These are phyloP conservation scores for Camponotus vicinus DNA, from an alignment of 1,140 invertebrate genomes.

Conservation along the genomic window DNA sequence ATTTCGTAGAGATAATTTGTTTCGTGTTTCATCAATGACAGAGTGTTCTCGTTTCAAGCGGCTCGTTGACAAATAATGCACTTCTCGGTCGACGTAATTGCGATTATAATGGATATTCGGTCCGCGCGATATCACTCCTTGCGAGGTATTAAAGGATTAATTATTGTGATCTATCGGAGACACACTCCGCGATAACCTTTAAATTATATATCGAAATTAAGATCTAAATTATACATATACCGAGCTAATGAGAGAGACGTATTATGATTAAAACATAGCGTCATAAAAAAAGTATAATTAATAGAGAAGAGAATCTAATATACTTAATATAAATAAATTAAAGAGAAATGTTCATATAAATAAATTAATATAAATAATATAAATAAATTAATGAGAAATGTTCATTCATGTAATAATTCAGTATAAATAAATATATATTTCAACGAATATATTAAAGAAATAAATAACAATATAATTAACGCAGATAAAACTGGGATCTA, in stretches of 20 bases:
- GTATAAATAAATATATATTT: background rate
- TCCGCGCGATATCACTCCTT: conserved; percentile 16
- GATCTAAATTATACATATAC: no score
- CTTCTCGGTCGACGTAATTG: conserved; percentile 6
- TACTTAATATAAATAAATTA: background rate
- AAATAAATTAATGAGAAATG: background rate
- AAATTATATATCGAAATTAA: background rate
- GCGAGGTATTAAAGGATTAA: conserved; percentile 26
- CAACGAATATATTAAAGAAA: background rate
- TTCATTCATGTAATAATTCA: background rate
- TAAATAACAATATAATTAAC: background rate
- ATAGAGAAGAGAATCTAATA: background rate
- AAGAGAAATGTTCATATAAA: background rate
- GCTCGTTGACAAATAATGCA: conserved; percentile 33
- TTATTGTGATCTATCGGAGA: conserved; percentile 23
- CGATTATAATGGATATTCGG: background rate
- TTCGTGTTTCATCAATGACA: background rate
- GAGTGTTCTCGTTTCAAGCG: background rate
- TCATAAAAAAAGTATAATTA: background rate
- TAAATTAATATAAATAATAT: no score
- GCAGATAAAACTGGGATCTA: background rate
- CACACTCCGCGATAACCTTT: background rate
- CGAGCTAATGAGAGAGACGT: background rate
- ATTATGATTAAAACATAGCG: background rate
- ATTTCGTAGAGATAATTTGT: conserved; percentile 11